Percentiles rank a stretch among this genome's conserved stretches.
phyloP scores from a whole-genome alignment of 1,140 invertebrate genomes.

The Lepidurus couesii region DNA sequence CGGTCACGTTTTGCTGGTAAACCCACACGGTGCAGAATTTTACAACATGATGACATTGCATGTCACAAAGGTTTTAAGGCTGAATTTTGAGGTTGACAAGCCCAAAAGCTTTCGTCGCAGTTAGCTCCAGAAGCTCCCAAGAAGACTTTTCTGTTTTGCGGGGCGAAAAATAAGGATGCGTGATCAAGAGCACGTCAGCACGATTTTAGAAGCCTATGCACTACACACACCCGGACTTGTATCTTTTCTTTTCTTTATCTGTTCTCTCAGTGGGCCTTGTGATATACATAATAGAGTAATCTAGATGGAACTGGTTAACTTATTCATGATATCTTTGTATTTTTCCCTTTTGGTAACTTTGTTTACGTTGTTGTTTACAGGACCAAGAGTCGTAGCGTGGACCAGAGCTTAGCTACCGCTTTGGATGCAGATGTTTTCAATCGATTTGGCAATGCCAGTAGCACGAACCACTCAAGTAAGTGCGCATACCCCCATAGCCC shows the following conservation, averaged over 20 bases:
- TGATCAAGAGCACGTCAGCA: conserved; percentile 7
- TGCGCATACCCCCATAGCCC: background rate
- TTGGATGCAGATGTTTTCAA: conserved; percentile 74
- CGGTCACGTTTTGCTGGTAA: too few species aligned
- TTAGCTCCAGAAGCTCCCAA: background rate
- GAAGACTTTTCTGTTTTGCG: background rate
- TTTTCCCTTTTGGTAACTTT: background rate
- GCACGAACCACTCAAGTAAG: conserved; percentile 1
- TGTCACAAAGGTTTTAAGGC: too few species aligned
- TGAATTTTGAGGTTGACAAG: too few species aligned
- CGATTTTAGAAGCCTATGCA: background rate
- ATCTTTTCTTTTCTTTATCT: too few species aligned
- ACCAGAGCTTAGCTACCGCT: conserved; percentile 72
- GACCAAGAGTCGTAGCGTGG: conserved; percentile 80
- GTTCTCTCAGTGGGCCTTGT: background rate
- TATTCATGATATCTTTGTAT: background rate
- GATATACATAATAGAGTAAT: background rate
- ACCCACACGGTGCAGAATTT: too few species aligned
- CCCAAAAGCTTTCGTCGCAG: background rate
- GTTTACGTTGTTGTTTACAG: conserved; percentile 50
- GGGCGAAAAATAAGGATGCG: conserved; percentile 11
- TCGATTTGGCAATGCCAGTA: conserved; percentile 54
- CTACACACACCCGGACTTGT: too few species aligned
- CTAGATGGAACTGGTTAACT: background rate
- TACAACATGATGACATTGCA: too few species aligned